phyloP scores from a whole-genome alignment of 2,113 vertebrate genomes.

The Salvator merianae region DNA sequence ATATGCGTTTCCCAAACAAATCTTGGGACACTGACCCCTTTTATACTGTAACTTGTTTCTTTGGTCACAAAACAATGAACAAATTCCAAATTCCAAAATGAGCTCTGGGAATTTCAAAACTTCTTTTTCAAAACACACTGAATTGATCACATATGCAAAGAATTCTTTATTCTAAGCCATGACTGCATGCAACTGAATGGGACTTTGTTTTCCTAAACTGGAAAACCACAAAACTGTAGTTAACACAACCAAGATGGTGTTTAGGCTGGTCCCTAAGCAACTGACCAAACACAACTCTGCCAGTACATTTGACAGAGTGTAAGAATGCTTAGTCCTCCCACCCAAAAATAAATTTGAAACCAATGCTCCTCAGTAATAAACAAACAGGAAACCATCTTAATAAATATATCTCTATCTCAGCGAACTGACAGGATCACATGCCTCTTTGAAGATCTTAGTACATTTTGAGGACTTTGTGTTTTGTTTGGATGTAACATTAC shows the following conservation, averaged over 20 bases:
- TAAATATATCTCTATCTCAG: constrained; percentile 2
- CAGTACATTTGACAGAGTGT: constrained; percentile 48
- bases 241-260: constrained; percentile 53
- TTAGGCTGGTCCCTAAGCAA: constrained; percentile 59
- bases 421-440: constrained; percentile 29
- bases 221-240: constrained; percentile 54
- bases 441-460: constrained; percentile 16
- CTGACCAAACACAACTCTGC: constrained; percentile 46
- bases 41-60: constrained; percentile 3
- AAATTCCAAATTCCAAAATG: constrained; percentile 23
- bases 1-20: no score
- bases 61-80: constrained; percentile 4
- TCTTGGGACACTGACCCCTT: no score
- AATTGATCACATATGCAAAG: constrained; percentile 20
- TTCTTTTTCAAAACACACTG: neutral
- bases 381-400: constrained; percentile 23
- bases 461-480: constrained; percentile 31
- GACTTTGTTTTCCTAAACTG: constrained; percentile 46
- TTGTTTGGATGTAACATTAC: constrained; percentile 15
- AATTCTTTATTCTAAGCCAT: constrained; percentile 31
- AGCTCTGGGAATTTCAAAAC: neutral
- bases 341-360: constrained; percentile 38
- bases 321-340: constrained; percentile 51
- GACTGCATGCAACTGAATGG: constrained; percentile 46
- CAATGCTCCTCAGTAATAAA: constrained; percentile 30